Conservation (phyloP, 2,888 invertebrate genomes). For the Sesia apiformis region DNA sequence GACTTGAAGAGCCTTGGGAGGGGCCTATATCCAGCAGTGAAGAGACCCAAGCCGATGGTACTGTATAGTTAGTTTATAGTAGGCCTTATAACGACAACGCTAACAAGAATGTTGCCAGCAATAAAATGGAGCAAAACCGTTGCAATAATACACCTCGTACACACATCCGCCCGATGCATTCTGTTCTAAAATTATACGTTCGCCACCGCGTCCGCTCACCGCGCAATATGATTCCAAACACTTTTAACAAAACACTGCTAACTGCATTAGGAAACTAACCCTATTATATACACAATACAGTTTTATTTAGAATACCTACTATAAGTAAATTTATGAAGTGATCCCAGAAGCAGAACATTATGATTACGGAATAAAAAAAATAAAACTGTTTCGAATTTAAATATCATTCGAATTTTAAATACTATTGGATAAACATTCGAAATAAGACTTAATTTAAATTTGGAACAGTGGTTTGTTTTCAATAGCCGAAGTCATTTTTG, state of each 20-base stretch:
- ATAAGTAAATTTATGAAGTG: slow-evolving; percentile 22
- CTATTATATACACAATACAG: slow-evolving; percentile 13
- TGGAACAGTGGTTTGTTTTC: slow-evolving; percentile 9
- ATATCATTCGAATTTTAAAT: slow-evolving; percentile 29
- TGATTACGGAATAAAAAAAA: slow-evolving; percentile 30
- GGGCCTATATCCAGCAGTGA: no score
- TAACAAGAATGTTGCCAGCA: slow-evolving; percentile 5
- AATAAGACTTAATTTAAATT: slow-evolving; percentile 6
- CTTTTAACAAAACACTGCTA: slow-evolving; percentile 26
- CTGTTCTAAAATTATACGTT: slow-evolving; percentile 38
- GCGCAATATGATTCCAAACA: slow-evolving; percentile 22
- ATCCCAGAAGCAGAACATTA: slow-evolving; percentile 37
- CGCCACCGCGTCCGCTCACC: slow-evolving; percentile 33
- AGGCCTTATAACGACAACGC: no score
- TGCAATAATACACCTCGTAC: slow-evolving; percentile 44
- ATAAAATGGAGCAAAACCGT: slow-evolving; percentile 11
- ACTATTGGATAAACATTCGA: slow-evolving; percentile 9
- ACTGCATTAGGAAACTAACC: slow-evolving; percentile 12
- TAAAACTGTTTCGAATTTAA: slow-evolving; percentile 39
- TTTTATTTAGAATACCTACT: slow-evolving; percentile 8
- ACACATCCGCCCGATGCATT: slow-evolving; percentile 38
- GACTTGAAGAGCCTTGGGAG: no score
- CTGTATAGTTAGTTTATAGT: no score
- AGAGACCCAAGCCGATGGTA: no score
- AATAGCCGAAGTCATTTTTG: slow-evolving; percentile 13